Evolutionary conservation across 35 echinoderm and acorn worm species (phyloP), one percentile per base, ranked within the genome.

Genomic region (Apostichopus japonicus): DNA sequence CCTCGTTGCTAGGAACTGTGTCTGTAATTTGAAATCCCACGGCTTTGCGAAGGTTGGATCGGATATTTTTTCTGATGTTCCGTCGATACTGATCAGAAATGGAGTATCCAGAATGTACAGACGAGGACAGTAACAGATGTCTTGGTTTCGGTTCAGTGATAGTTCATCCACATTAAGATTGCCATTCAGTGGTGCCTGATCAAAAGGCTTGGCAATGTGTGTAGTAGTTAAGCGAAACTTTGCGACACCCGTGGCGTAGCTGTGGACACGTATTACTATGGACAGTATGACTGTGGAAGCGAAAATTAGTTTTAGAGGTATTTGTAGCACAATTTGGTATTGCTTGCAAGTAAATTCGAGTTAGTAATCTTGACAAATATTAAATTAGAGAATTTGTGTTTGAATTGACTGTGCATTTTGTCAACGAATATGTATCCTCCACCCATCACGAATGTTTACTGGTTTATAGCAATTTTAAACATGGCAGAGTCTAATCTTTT

Each of bases 261-360:
- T 22, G 54, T 87, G 58, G 11, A 23, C 4, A 10, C 57, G 86
- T 22, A 57, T 87, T 6, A 87, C 58, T 25, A 67, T 58, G 21
- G 56, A 53, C 53, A 87, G 86, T 10, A 87, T 55, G 22, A 87
- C 86, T 87, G 57, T 58, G 56, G 56, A 44, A 65, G n/a, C n/a
- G 33, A 44, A 44, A 44, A 44, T 44, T 44, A 44, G 33, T 44
- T 44, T 44, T 1, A 44, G 33, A 44, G 33, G 33, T 44, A 44
- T 44, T 44, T 44, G 33, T 44, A 44, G 33, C 0, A 44, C 4
- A 3, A 44, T 44, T 44, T 44, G 33, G 33, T 44, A 44, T 44
- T 44, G 33, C 4, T 44, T 4, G 33, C 33, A 44, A 44, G 33
- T 44, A 44, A 44, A 44, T 44, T 44, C 33, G 33, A 44, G 2